These are phyloP conservation scores for Platynereis dumerilii DNA, from an alignment of 2,888 invertebrate genomes.

Conservation along the genomic window DNA sequence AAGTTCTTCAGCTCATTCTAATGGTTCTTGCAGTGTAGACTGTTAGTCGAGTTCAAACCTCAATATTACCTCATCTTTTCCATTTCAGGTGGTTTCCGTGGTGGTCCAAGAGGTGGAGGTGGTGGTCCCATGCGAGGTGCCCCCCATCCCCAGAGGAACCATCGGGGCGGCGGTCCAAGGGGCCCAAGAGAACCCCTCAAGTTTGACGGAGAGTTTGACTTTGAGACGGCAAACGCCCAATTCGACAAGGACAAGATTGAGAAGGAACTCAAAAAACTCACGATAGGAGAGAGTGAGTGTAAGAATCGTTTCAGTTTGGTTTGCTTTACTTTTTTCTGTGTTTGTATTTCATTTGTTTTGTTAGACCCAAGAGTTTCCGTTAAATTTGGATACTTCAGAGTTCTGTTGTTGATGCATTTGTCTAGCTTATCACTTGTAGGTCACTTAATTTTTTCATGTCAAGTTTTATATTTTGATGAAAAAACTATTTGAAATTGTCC, in stretches of 20 bases:
- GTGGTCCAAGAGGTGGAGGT: slow-evolving; percentile 26
- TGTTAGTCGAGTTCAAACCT: no score
- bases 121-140: slow-evolving; percentile 35
- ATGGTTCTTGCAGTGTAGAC: no score
- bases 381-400: no score
- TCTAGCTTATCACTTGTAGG: no score
- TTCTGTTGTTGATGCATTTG: no score
- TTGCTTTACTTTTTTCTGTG: not conserved
- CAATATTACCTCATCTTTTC: no score
- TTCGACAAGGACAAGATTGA: slow-evolving; percentile 83
- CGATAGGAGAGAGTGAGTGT: slow-evolving; percentile 67
- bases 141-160: no score
- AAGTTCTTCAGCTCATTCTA: no score
- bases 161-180: slow-evolving; percentile 33
- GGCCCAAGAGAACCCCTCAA: slow-evolving; percentile 69
- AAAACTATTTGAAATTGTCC: no score
- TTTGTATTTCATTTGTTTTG: not conserved
- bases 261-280: slow-evolving; percentile 79
- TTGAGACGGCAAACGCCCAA: slow-evolving; percentile 96
- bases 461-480: no score
- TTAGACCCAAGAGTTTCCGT: no score
- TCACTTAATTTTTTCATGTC: no score
- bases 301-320: slow-evolving; percentile 1
- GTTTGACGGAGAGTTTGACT: slow-evolving; percentile 97
- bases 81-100: slow-evolving; percentile 11